phyloP scores from a whole-genome alignment of 2,113 vertebrate genomes.

The Lathamus discolor region DNA sequence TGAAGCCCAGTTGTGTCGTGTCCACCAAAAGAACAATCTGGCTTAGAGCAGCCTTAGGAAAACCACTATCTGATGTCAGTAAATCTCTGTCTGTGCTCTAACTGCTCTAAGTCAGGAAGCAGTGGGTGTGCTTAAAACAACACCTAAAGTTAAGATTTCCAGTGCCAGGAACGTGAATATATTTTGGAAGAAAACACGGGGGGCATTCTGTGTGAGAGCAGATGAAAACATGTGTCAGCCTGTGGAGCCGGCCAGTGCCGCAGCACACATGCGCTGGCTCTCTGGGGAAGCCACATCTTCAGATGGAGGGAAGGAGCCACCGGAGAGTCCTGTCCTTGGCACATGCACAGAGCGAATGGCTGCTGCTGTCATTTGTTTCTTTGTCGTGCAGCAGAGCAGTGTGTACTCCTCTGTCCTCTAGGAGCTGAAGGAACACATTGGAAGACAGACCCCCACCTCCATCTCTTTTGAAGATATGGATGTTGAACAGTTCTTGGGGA shows the following conservation, averaged over 20 bases:
- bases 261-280: accelerated
- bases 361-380: not conserved
- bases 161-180: constrained; percentile 47
- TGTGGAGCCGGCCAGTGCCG: not conserved
- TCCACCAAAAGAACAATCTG: constrained; percentile 6
- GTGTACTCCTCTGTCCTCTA: not conserved
- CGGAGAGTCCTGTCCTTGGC: not conserved
- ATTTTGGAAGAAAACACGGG: constrained; percentile 14
- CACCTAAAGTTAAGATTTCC: constrained; percentile 46
- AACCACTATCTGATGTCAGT: constrained; percentile 51
- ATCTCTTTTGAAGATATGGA: not conserved
- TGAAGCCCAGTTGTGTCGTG: constrained; percentile 14
- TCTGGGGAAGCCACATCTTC: not conserved
- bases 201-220: not conserved
- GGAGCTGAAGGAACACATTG: not conserved
- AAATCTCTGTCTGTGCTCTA: constrained; percentile 33
- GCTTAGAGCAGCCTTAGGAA: constrained; percentile 33
- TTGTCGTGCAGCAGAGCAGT: not conserved
- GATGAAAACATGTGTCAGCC: not conserved
- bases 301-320: not conserved
- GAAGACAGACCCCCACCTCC: not conserved
- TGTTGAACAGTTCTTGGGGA: not conserved
- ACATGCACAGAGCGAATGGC: not conserved
- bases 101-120: constrained; percentile 60
- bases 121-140: constrained; percentile 57